Conservation (phyloP, 2,888 invertebrate species). For the Dasypolia templi region DNA sequence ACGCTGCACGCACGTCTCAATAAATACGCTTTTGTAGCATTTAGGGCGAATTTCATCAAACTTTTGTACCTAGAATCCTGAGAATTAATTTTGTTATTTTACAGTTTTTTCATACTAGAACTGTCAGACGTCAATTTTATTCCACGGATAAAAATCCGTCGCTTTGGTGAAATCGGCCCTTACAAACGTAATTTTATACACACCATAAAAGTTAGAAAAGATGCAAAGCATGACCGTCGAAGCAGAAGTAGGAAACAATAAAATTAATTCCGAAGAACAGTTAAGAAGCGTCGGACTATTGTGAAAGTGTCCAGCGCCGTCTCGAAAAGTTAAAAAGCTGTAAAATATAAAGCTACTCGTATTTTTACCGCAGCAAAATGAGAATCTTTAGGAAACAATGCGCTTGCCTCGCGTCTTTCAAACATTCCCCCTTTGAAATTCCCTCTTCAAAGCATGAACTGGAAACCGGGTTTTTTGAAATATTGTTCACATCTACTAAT, state of each 20-base stretch:
- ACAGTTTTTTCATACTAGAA: too few relatives aligned
- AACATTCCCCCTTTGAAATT: conserved; percentile 75
- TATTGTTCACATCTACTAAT: conserved; percentile 74
- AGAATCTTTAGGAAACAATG: conserved; percentile 77
- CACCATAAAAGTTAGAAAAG: conserved; percentile 31
- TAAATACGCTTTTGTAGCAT: background rate
- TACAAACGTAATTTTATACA: background rate
- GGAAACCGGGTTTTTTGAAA: conserved; percentile 75
- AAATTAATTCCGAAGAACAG: conserved; percentile 46
- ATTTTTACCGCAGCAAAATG: conserved; percentile 74
- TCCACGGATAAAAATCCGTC: too few relatives aligned
- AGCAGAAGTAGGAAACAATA: conserved; percentile 29
- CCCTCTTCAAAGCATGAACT: conserved; percentile 74
- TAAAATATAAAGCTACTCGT: conserved; percentile 71
- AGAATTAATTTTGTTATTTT: too few relatives aligned
- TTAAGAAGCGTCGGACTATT: conserved; percentile 19
- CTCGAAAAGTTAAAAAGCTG: conserved; percentile 69
- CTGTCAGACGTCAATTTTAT: too few relatives aligned
- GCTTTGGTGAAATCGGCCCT: too few relatives aligned
- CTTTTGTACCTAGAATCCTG: too few relatives aligned
- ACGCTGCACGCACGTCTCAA: too few relatives aligned
- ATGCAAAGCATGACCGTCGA: background rate
- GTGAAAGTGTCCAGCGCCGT: conserved; percentile 62
- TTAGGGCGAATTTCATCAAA: too few relatives aligned
- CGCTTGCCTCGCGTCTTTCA: conserved; percentile 72